Evolutionary conservation across 2,797 vertebrate species (phyloP).

Genomic region (Karalla daura): DNA sequence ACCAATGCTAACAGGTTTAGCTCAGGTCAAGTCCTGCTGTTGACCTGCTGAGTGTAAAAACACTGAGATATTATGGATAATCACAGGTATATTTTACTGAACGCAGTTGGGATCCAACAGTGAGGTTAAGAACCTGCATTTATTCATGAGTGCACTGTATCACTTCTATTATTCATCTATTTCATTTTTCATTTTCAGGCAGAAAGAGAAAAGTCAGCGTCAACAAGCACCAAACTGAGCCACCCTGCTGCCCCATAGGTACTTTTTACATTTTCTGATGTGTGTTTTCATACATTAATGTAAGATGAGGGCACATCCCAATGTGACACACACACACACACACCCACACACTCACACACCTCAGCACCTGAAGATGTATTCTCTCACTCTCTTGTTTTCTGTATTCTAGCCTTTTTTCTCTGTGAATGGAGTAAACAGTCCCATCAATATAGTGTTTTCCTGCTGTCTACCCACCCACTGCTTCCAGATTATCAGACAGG

Average conservation of each 20-base stretch:
- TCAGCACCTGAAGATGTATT: slow-evolving; percentile 15
- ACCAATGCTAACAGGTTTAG: slow-evolving; percentile 23
- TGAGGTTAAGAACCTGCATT: slow-evolving; percentile 52
- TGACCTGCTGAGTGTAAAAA: slow-evolving; percentile 46
- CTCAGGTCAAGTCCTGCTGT: slow-evolving; percentile 53
- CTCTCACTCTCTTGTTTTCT: slow-evolving; percentile 44
- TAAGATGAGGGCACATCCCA: slow-evolving; percentile 10
- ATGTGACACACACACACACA: slow-evolving; percentile 9
- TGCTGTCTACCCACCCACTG: slow-evolving; percentile 70
- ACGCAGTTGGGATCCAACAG: slow-evolving; percentile 26
- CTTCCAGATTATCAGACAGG: slow-evolving; percentile 69
- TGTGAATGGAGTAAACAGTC: slow-evolving; percentile 60
- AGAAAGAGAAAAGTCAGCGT: slow-evolving; percentile 21
- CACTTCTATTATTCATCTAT: slow-evolving; percentile 45
- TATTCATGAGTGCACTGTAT: slow-evolving; percentile 57
- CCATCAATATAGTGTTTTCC: slow-evolving; percentile 71
- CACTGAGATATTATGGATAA: slow-evolving; percentile 34
- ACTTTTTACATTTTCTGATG: slow-evolving; percentile 27
- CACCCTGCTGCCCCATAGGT: slow-evolving; percentile 18
- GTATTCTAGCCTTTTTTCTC: slow-evolving; percentile 29
- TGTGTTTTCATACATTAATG: slow-evolving; percentile 41
- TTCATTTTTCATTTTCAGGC: slow-evolving; percentile 46
- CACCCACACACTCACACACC: neutral
- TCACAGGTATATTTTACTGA: slow-evolving; percentile 47
- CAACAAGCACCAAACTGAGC: slow-evolving; percentile 15